phyloP scores from a whole-genome alignment of 2,113 vertebrate genomes.

The Eulemur rufifrons region DNA sequence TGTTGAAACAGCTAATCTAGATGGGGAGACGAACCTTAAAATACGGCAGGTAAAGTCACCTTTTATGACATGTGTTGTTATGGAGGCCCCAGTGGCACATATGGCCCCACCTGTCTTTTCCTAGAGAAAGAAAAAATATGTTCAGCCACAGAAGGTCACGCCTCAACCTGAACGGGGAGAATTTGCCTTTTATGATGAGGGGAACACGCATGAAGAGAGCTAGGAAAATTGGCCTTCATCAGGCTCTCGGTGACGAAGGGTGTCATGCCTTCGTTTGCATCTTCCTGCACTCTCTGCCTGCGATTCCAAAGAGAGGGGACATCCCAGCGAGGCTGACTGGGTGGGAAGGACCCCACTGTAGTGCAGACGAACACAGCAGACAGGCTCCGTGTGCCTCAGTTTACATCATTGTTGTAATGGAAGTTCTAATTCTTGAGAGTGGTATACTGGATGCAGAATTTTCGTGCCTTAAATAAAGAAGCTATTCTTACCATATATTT shows the following conservation, averaged over 20 bases:
- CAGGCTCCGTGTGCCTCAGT: not conserved
- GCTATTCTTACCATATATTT: not conserved
- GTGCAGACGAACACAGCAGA: not conserved
- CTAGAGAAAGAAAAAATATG: not conserved
- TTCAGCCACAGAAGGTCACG: not conserved
- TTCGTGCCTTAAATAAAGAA: not conserved
- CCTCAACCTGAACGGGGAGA: not conserved
- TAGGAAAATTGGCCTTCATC: not conserved
- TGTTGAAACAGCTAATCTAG: conserved; percentile 97
- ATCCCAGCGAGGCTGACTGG: not conserved
- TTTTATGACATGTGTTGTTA: not conserved
- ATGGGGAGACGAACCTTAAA: conserved; percentile 99
- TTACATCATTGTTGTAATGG: not conserved
- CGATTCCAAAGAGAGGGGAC: not conserved
- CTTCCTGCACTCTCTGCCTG: not conserved
- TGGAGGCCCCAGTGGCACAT: not conserved
- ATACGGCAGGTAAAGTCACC: conserved; percentile 93
- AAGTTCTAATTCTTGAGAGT: not conserved
- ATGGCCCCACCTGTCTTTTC: not conserved
- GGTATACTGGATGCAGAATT: not conserved
- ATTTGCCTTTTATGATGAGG: not conserved
- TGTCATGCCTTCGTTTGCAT: not conserved
- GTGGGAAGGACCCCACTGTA: accelerated
- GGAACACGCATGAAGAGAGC: too few relatives aligned
- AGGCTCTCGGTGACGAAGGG: not conserved